Conservation (phyloP, 2,888 invertebrate species). For the Trachelus stipa region DNA sequence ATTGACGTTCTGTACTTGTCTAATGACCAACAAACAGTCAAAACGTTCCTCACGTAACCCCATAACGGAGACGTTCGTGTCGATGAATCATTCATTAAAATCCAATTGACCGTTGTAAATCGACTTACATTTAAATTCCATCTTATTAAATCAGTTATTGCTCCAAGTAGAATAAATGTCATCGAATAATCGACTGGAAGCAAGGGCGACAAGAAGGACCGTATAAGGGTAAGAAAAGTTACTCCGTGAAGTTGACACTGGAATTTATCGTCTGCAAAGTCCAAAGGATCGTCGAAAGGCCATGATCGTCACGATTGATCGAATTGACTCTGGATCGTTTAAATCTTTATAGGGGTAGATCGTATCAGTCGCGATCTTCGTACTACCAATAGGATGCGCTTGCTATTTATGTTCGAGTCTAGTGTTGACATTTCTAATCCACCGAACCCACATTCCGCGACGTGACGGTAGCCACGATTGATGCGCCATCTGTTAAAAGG, state of each 20-base stretch:
- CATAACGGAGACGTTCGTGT: no score
- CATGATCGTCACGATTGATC: conserved; percentile 54
- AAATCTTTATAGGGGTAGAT: conserved; percentile 10
- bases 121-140: no score
- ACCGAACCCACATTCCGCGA: conserved; percentile 58
- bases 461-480: conserved; percentile 37
- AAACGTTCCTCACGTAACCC: no score
- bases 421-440: conserved; percentile 33
- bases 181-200: no score
- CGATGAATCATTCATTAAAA: no score
- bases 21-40: no score
- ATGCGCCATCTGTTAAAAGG: conserved; percentile 10
- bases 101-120: no score
- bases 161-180: no score
- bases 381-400: conserved; percentile 59
- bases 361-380: conserved; percentile 49
- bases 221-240: no score
- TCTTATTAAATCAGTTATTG: no score
- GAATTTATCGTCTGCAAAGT: conserved; percentile 43
- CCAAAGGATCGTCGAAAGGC: conserved; percentile 48
- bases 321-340: conserved; percentile 36
- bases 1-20: no score
- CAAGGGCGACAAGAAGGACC: no score
- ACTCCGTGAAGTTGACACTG: conserved; percentile 30
- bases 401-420: conserved; percentile 37